Evolutionary conservation across 2,888 invertebrate species (phyloP).

Genomic region (Nephrotoma guestfalica): DNA sequence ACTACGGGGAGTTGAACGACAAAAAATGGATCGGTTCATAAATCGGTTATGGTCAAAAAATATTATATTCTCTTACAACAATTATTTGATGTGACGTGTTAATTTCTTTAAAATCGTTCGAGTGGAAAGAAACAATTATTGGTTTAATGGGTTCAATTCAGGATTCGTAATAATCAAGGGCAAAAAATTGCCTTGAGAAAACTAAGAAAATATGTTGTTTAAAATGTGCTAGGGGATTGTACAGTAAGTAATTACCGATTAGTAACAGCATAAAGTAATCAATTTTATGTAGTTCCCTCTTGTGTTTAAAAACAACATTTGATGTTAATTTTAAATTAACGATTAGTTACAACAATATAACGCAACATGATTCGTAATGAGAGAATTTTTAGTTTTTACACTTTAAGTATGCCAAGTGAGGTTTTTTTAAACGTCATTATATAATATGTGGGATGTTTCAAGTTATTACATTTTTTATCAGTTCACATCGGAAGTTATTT

Average conservation of each 20-base stretch:
- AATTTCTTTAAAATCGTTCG: background rate
- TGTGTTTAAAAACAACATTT: background rate
- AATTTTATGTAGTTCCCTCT: background rate
- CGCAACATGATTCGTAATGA: background rate
- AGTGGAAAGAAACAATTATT: background rate
- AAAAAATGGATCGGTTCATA: background rate
- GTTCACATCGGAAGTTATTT: background rate
- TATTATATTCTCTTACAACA: background rate
- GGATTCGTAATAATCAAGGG: background rate
- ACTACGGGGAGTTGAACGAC: background rate
- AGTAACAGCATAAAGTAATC: background rate
- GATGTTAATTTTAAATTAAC: background rate
- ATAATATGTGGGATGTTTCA: background rate
- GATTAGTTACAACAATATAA: background rate
- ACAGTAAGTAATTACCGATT: background rate
- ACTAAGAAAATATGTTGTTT: background rate
- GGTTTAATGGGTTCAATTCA: background rate
- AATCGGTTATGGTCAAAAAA: background rate
- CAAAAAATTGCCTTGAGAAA: background rate
- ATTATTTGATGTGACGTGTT: background rate
- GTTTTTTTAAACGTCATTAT: background rate
- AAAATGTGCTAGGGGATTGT: background rate
- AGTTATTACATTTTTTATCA: background rate
- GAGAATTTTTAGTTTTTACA: no score
- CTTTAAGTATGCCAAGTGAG: background rate